Percentiles rank a stretch among this genome's conserved stretches.
These are phyloP conservation scores for Scaptomyza tumidula DNA, from an alignment of 2,888 invertebrate species.

Conservation along the genomic window DNA sequence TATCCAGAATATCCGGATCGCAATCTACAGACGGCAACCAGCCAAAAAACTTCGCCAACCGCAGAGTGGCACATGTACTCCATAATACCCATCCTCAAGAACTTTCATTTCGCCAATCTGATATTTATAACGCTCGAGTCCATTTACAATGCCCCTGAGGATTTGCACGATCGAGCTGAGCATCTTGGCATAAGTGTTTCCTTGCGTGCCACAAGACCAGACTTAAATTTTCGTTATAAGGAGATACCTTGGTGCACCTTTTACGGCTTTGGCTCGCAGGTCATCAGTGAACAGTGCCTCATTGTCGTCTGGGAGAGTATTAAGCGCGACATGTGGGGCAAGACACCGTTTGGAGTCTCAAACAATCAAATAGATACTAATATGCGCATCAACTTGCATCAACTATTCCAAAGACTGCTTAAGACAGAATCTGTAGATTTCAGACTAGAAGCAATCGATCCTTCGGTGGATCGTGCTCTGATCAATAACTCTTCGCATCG, in stretches of 20 bases:
- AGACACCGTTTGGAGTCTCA: slow-evolving; percentile 25
- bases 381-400: slow-evolving; percentile 43
- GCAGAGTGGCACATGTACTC: slow-evolving; percentile 78
- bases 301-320: slow-evolving; percentile 65
- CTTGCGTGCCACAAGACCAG: slow-evolving; percentile 49
- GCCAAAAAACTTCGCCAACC: slow-evolving; percentile 43
- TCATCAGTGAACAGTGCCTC: slow-evolving; percentile 51
- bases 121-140: slow-evolving; percentile 74
- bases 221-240: slow-evolving; percentile 27
- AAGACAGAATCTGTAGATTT: slow-evolving; percentile 57
- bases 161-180: slow-evolving; percentile 32
- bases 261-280: slow-evolving; percentile 49
- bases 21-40: slow-evolving; percentile 4
- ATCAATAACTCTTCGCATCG: slow-evolving; percentile 78
- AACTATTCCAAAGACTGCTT: slow-evolving; percentile 52
- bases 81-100: slow-evolving; percentile 73
- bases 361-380: slow-evolving; percentile 58
- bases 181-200: slow-evolving; percentile 56
- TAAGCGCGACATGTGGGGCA: slow-evolving; percentile 52
- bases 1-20: slow-evolving; percentile 50
- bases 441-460: slow-evolving; percentile 44
- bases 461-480: slow-evolving; percentile 55
- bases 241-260: slow-evolving; percentile 64
- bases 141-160: slow-evolving; percentile 65
- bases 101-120: slow-evolving; percentile 64